These are phyloP conservation scores for Anguilla japonica DNA, from an alignment of 2,113 vertebrate genomes.

Conservation along the genomic window DNA sequence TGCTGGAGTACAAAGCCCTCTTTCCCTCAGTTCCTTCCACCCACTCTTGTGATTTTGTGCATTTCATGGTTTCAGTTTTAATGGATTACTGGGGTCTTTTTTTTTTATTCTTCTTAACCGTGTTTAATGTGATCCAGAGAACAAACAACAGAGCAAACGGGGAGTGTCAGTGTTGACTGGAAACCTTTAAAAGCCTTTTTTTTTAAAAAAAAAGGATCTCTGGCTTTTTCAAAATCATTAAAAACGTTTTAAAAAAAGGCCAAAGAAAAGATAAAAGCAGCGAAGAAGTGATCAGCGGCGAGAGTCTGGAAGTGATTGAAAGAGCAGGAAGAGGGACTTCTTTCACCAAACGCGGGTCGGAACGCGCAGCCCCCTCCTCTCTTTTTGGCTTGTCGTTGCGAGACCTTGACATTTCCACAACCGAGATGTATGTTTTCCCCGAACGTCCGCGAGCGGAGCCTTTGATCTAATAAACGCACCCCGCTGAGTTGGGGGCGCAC, in stretches of 20 bases:
- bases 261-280: slow-evolving; percentile 28
- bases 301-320: slow-evolving; percentile 33
- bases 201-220: background rate
- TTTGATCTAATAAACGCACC: slow-evolving; percentile 48
- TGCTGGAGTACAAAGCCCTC: slow-evolving; percentile 11
- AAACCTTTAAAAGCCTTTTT: slow-evolving; percentile 5
- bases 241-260: slow-evolving; percentile 7
- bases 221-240: slow-evolving; percentile 3
- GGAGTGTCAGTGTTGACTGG: background rate
- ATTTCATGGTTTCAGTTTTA: slow-evolving; percentile 34
- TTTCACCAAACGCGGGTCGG: slow-evolving; percentile 15
- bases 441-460: slow-evolving; percentile 40
- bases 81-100: background rate
- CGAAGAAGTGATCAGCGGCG: slow-evolving; percentile 15
- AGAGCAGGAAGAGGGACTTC: slow-evolving; percentile 7
- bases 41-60: slow-evolving; percentile 23
- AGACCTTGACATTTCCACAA: slow-evolving; percentile 39
- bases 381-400: slow-evolving; percentile 21
- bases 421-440: slow-evolving; percentile 45
- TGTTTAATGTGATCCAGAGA: slow-evolving; percentile 21
- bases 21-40: slow-evolving; percentile 6
- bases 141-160: background rate
- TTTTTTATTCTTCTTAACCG: slow-evolving; percentile 6
- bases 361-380: slow-evolving; percentile 17
- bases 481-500: slow-evolving; percentile 21